Base-by-base conservation (phyloP, 2,797 vertebrate genomes). In the Philypnodon macrostomus region DNA sequence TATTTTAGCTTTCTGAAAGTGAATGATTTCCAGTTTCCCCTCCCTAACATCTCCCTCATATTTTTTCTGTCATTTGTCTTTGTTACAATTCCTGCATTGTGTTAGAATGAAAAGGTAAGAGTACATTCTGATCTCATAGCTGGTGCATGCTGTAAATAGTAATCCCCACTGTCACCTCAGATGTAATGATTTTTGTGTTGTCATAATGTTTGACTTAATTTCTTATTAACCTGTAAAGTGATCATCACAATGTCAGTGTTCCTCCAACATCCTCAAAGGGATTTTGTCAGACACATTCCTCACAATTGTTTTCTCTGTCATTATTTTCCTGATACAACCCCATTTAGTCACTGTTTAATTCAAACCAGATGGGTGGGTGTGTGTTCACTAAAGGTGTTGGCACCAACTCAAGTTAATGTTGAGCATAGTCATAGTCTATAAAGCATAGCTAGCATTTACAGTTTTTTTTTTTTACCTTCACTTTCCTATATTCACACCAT, bases 61-160 rank as follows among this genome's bases (percentile, higher is more conserved):
- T 98, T 93, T 97, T 97, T 97, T 98, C 89, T 94, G 90, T 92
- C 91, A 92, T 92, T 94, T 96, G 91, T 96, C 92, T 89, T 89
- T 93, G 87, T 95, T 97, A 91, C 94, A 95, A 95, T 94, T 92
- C 94, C 94, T 94, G 94, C 94, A 96, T 92, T 95, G 89, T 95
- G 91, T 96, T 98, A 99, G 97, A 99, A 98, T 98, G 97, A 99
- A 89, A 98, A 99, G 97, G 97, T 99, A 99, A 99, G 97, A 91
- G 80, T 88, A 87, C 89, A 87, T 93, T 94, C 86, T 91, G 90
- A 87, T 92, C 89, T 90, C 88, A 89, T 91, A 89, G 88, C 88
- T 91, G 90, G 87, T 95, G 93, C 94, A 94, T 95, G 94, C 91
- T 89, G 81, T 86, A 79, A 81, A 65, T 85, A 84, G 84, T 86